A percentile compares a stretch with the other conserved stretches of the same genome.
Evolutionary conservation across 2,797 vertebrate species (phyloP).

Genomic region (Lacerta viridis): DNA sequence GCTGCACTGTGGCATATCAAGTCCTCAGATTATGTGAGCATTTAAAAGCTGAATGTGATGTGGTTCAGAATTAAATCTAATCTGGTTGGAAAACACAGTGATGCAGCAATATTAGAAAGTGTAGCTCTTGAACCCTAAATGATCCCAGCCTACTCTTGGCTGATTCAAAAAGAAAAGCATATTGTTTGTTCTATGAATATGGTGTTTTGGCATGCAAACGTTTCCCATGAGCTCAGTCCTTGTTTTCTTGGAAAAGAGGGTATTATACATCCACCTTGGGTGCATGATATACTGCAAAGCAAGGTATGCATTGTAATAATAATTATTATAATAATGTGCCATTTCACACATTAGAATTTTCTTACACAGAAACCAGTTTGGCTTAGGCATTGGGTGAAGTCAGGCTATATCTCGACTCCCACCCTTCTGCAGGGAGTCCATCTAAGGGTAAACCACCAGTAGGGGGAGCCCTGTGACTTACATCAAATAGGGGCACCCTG

Average conservation of each 20-base stretch:
- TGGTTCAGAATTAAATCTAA: constrained; percentile 59
- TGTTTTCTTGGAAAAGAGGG: constrained; percentile 14
- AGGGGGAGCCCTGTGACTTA: no score
- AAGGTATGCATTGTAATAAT: neutral
- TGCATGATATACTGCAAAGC: neutral
- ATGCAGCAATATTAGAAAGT: constrained; percentile 54
- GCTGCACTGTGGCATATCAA: constrained; percentile 59
- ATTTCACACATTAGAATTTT: neutral
- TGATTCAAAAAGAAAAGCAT: constrained; percentile 69
- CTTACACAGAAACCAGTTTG: no score
- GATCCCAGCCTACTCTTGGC: constrained; percentile 62
- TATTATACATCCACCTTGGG: neutral
- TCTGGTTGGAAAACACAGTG: constrained; percentile 58
- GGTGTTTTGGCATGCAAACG: constrained; percentile 59
- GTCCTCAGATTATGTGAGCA: constrained; percentile 63
- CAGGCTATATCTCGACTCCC: no score
- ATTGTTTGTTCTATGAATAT: constrained; percentile 31
- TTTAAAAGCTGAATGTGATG: constrained; percentile 58
- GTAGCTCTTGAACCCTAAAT: constrained; percentile 65
- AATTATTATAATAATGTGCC: neutral
- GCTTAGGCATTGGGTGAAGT: no score
- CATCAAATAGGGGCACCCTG: no score
- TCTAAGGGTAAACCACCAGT: no score
- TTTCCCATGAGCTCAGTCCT: constrained; percentile 52
- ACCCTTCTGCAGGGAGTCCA: no score